A percentile compares a stretch with the other conserved stretches of the same genome.
Evolutionary conservation across 2,888 invertebrate genomes (phyloP).

Genomic region (Trissonchulus sp.): DNA sequence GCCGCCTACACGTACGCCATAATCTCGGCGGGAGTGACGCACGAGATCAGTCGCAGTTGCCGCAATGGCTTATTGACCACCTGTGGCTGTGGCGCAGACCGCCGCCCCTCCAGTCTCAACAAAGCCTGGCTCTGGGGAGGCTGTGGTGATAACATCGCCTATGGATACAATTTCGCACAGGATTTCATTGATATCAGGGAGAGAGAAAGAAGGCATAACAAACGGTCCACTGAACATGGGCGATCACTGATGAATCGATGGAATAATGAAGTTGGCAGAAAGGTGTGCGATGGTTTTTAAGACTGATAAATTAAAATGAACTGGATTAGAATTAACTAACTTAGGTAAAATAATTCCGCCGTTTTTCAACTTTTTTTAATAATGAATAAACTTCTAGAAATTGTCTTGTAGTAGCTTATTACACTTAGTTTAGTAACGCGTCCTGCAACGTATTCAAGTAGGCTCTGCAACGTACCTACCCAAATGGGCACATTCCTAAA

Average conservation of each 20-base stretch:
- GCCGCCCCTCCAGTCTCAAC: slow-evolving; percentile 73
- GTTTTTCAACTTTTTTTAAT: too few species aligned
- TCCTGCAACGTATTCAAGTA: too few species aligned
- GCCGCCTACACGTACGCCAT: slow-evolving; percentile 61
- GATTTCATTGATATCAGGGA: slow-evolving; percentile 89
- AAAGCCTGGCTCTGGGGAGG: slow-evolving; percentile 97
- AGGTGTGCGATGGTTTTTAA: too few species aligned
- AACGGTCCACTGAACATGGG: slow-evolving; percentile 70
- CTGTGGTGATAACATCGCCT: slow-evolving; percentile 92
- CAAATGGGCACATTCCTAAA: too few species aligned
- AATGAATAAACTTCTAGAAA: too few species aligned
- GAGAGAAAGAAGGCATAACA: slow-evolving; percentile 66
- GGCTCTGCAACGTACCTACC: too few species aligned
- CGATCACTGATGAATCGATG: slow-evolving; percentile 89
- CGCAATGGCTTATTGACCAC: slow-evolving; percentile 80
- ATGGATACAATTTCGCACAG: slow-evolving; percentile 90
- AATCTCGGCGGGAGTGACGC: slow-evolving; percentile 66
- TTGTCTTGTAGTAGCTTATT: too few species aligned
- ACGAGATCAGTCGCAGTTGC: slow-evolving; percentile 80
- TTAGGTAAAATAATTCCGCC: too few species aligned
- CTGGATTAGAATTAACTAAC: background rate
- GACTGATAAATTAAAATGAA: slow-evolving; percentile 21
- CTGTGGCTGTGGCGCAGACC: slow-evolving; percentile 79
- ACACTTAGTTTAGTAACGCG: too few species aligned
- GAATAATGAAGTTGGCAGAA: slow-evolving; percentile 93